Evolutionary conservation across 2,113 vertebrate genomes (phyloP).

Genomic region (Neopipo cinnamomea): DNA sequence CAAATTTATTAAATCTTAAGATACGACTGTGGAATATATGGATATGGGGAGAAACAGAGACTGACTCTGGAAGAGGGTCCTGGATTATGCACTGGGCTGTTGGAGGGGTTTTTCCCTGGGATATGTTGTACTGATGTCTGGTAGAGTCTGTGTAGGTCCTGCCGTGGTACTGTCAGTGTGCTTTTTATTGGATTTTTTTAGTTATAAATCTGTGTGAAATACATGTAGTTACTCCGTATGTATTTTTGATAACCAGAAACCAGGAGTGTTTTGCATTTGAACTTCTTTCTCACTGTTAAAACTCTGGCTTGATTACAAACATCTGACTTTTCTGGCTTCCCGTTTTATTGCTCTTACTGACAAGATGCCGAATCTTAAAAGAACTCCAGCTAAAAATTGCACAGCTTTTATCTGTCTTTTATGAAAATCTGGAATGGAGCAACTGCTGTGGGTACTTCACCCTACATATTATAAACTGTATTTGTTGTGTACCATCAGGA

Average conservation of each 20-base stretch:
- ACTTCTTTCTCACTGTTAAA: not conserved
- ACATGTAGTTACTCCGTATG: accelerated
- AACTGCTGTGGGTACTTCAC: not conserved
- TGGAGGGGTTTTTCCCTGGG: not conserved
- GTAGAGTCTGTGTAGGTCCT: not conserved
- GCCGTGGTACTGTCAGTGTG: not conserved
- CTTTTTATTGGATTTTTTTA: not conserved
- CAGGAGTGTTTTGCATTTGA: not conserved
- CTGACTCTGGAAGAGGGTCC: not conserved
- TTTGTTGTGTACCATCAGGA: not conserved
- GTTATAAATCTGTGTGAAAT: not conserved
- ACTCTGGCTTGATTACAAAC: not conserved
- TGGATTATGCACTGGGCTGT: not conserved
- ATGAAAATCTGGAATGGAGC: not conserved
- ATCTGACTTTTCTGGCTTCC: not conserved
- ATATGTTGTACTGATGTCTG: not conserved
- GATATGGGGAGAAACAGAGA: not conserved
- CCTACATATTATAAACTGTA: not conserved
- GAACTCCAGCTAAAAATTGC: not conserved
- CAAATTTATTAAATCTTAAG: not conserved
- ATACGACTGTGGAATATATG: not conserved
- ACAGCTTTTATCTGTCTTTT: not conserved
- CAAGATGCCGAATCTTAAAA: not conserved
- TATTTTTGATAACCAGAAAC: not conserved
- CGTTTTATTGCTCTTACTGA: not conserved